Conservation (phyloP, 2,888 invertebrate genomes). For the Pheosia gnoma region DNA sequence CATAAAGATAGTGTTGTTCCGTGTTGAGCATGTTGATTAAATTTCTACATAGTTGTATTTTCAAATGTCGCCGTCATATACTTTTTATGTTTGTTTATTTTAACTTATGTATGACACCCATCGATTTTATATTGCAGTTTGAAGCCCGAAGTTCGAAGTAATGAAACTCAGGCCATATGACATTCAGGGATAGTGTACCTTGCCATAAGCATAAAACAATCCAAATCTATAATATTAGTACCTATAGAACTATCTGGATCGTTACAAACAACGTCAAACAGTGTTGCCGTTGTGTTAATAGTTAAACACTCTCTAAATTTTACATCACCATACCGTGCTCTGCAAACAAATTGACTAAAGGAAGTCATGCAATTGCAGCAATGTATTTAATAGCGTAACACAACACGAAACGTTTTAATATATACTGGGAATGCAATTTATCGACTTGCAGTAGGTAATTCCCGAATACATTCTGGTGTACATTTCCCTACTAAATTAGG, state of each 20-base stretch:
- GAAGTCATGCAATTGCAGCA: conserved; percentile 60
- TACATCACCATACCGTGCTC: conserved; percentile 21
- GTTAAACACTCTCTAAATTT: neutral
- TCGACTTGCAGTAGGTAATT: conserved; percentile 46
- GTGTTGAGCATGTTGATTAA: neutral
- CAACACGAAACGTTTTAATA: conserved; percentile 56
- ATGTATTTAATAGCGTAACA: conserved; percentile 58
- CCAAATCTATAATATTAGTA: too few species aligned
- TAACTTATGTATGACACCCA: too few species aligned
- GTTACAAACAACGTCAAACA: too few species aligned
- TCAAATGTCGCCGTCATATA: too few species aligned
- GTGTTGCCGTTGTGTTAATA: neutral
- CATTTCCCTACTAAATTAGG: conserved; percentile 30
- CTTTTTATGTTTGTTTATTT: too few species aligned
- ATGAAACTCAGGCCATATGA: too few species aligned
- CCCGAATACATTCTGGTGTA: conserved; percentile 48
- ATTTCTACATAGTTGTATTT: neutral
- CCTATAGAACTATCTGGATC: too few species aligned
- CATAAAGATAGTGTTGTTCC: neutral
- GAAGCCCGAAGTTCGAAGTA: too few species aligned
- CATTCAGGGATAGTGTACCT: too few species aligned
- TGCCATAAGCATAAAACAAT: too few species aligned
- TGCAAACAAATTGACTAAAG: conserved; percentile 48
- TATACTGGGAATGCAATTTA: conserved; percentile 54
- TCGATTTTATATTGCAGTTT: too few species aligned